These are phyloP conservation scores for Diprion similis DNA, from an alignment of 1,140 invertebrate genomes.

Conservation along the genomic window DNA sequence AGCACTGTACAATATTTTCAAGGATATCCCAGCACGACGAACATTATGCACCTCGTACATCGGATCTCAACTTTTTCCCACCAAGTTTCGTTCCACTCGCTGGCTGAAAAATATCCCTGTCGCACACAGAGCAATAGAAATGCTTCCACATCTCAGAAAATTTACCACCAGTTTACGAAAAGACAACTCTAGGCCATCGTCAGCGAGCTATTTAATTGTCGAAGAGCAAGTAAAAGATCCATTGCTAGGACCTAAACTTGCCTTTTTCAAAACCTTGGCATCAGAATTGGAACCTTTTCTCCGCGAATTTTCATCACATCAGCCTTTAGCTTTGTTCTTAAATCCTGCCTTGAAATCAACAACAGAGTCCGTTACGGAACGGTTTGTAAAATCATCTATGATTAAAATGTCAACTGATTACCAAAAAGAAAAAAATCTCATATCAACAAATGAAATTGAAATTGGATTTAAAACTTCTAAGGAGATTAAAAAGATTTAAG, in stretches of 20 bases:
- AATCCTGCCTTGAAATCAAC: neutral
- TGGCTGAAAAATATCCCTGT: slow-evolving; percentile 27
- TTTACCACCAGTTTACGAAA: neutral
- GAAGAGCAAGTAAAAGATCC: slow-evolving; percentile 20
- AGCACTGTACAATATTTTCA: slow-evolving; percentile 32
- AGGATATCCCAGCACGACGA: slow-evolving; percentile 29
- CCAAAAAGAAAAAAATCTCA: neutral
- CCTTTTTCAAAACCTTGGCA: slow-evolving; percentile 17
- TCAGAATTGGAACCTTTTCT: slow-evolving; percentile 25
- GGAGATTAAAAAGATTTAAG: neutral
- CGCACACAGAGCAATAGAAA: slow-evolving; percentile 21
- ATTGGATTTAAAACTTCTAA: neutral
- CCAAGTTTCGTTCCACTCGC: slow-evolving; percentile 29
- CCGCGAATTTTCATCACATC: slow-evolving; percentile 22
- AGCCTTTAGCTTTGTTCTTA: slow-evolving; percentile 22
- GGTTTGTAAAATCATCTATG: too few relatives aligned
- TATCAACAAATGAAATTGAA: neutral
- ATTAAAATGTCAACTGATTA: neutral
- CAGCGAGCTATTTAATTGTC: neutral
- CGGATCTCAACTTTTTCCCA: slow-evolving; percentile 21
- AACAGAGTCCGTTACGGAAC: neutral
- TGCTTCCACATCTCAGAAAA: slow-evolving; percentile 14
- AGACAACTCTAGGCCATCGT: neutral
- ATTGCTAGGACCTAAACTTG: slow-evolving; percentile 18
- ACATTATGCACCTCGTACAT: slow-evolving; percentile 17